Evolutionary conservation across 2,888 invertebrate species (phyloP), one percentile per base, ranked within the genome.

Genomic region (Drosophila infuscata): DNA sequence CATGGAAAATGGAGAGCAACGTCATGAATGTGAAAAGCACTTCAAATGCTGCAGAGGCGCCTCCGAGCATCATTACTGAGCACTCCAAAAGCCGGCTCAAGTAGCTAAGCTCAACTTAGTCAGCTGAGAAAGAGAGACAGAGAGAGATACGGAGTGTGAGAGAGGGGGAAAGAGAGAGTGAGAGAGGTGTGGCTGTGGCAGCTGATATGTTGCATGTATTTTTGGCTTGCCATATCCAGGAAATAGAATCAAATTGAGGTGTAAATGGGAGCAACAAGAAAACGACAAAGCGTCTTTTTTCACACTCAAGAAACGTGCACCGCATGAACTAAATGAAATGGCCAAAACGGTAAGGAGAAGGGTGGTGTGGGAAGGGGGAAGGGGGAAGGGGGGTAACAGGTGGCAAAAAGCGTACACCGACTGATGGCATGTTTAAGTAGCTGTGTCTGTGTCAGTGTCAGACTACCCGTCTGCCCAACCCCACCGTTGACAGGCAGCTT

Each of bases 231-330:
- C 81, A 69, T 70, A 70, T 61, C 60, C 71, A 78, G 90, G 82
- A 88, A 89, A 90, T 89, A 81, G 84, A 90, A 89, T 89, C 82
- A 89, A 90, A 90, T 90, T 89, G 88, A 90, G 88, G 88, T 88
- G 89, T 88, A 90, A 90, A 90, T 89, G 89, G 79, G 80, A 80
- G 76, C 80, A 82, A 83, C 84, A 83, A 79, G 75, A 73, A 76
- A 51, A 68, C 63, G 67, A 73, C 60, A 73, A 62, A 70, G 69
- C 63, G 57, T 64, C 60, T 46, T 46, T 25, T 15, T 46, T 15
- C 25, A 61, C 52, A 71, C 52, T 58, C 78, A 32, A 66, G 59
- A 53, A 77, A 82, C 81, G 81, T 81, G 81, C 76, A 79, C 51
- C 33, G 80, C 76, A 81, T 82, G 38, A 70, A 74, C 58, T 82